These are phyloP conservation scores for Edolisoma coerulescens DNA, from an alignment of 2,113 vertebrate species.

Conservation along the genomic window DNA sequence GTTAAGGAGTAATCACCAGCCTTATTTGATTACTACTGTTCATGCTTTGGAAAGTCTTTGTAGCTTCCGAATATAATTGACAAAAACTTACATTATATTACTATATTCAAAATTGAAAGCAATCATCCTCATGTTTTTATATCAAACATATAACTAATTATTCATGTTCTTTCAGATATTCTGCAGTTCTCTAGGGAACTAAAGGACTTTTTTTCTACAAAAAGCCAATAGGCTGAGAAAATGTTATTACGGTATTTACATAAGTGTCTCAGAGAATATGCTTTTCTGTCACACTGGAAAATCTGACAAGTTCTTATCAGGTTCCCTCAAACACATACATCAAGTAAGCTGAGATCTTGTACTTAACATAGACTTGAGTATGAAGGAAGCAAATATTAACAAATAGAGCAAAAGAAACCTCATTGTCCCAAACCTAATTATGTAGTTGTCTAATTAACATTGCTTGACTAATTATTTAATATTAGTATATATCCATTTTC, in stretches of 20 bases:
- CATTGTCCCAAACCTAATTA: constrained; percentile 5
- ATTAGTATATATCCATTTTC: not conserved
- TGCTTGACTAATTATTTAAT: constrained; percentile 38
- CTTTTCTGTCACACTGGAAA: not conserved
- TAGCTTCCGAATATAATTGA: not conserved
- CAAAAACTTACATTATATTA: not conserved
- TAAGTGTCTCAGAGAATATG: not conserved
- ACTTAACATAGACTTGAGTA: not conserved
- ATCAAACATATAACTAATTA: constrained; percentile 1
- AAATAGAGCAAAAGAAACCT: constrained; percentile 5
- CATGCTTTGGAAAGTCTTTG: not conserved
- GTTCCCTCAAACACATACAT: not conserved
- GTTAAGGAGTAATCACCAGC: not conserved
- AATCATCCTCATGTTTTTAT: not conserved
- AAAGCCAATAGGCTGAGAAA: not conserved
- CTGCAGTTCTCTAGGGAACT: not conserved
- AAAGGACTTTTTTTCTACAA: not conserved
- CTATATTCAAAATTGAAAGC: not conserved
- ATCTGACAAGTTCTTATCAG: not conserved
- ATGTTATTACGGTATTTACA: not conserved
- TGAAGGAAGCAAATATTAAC: not conserved
- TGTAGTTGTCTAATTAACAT: not conserved
- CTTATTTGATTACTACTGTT: constrained; percentile 15
- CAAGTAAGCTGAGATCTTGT: not conserved
- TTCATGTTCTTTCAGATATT: not conserved